phyloP scores from a whole-genome alignment of 2,797 vertebrate species.

The Oryzias dopingdopingensis region DNA sequence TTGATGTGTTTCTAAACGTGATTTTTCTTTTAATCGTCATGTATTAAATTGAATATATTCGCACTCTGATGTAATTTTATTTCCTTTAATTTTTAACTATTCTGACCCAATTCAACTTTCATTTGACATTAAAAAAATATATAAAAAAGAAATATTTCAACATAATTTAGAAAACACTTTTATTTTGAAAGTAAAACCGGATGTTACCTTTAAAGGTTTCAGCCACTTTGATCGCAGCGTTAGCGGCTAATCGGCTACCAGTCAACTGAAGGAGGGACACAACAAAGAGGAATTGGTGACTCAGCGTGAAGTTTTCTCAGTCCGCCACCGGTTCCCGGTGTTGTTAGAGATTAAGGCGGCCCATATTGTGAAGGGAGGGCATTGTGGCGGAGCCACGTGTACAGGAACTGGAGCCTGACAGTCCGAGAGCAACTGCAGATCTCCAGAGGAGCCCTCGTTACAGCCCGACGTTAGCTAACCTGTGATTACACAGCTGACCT shows the following conservation, averaged over 20 bases:
- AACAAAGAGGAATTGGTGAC: not conserved
- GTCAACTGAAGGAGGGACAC: not conserved
- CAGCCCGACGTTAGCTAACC: slow-evolving; percentile 8
- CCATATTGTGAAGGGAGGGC: not conserved
- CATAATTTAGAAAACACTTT: not conserved
- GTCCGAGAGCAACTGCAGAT: slow-evolving; percentile 14
- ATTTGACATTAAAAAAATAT: too few species aligned
- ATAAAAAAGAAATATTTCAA: too few species aligned
- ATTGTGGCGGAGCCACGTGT: slow-evolving; percentile 63
- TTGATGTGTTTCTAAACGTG: too few species aligned
- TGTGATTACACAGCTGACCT: not conserved
- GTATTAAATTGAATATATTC: too few species aligned
- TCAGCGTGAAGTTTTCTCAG: too few species aligned
- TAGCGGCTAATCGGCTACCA: slow-evolving; percentile 3
- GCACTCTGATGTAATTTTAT: too few species aligned
- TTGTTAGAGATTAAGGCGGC: not conserved
- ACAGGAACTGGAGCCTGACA: slow-evolving; percentile 59
- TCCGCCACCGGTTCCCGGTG: fast-evolving
- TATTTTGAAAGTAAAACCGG: slow-evolving; percentile 36
- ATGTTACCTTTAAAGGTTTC: not conserved
- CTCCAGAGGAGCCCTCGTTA: slow-evolving; percentile 16
- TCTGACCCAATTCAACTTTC: too few species aligned
- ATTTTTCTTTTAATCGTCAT: too few species aligned
- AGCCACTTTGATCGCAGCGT: too few species aligned
- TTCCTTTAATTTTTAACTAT: too few species aligned